These are phyloP conservation scores for Oreonectes daqikongensis DNA, from an alignment of 2,797 vertebrate genomes.

Conservation along the genomic window DNA sequence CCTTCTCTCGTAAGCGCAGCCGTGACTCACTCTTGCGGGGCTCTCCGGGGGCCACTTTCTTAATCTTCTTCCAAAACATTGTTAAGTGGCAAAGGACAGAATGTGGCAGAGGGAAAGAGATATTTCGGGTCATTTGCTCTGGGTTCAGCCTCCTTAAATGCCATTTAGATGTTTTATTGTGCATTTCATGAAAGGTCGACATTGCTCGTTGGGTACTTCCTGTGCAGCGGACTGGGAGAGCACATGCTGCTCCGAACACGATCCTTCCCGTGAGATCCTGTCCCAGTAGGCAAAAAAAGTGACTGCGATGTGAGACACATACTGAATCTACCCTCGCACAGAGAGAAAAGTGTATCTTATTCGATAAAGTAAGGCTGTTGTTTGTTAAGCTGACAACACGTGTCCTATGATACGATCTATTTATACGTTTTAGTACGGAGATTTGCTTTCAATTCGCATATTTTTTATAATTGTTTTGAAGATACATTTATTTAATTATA, in stretches of 20 bases:
- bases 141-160: conserved; percentile 64
- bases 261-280: conserved; percentile 11
- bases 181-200: conserved; percentile 69
- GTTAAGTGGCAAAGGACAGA: conserved; percentile 56
- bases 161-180: conserved; percentile 71
- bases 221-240: conserved; percentile 57
- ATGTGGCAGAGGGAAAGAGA: conserved; percentile 43
- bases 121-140: conserved; percentile 63
- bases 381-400: no score
- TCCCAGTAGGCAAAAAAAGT: conserved; percentile 1
- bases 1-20: conserved; percentile 13
- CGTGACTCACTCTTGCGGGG: conserved; percentile 37
- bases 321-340: conserved; percentile 12
- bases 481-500: no score
- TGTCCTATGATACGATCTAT: no score
- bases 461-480: no score
- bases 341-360: not conserved
- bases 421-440: no score
- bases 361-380: no score
- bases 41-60: conserved; percentile 41
- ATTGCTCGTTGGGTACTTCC: conserved; percentile 61
- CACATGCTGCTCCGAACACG: not conserved
- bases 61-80: conserved; percentile 55
- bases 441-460: no score
- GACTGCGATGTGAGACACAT: conserved; percentile 27